Conservation (phyloP, 1,140 invertebrate genomes). For the Venustaconcha ellipsiformis region DNA sequence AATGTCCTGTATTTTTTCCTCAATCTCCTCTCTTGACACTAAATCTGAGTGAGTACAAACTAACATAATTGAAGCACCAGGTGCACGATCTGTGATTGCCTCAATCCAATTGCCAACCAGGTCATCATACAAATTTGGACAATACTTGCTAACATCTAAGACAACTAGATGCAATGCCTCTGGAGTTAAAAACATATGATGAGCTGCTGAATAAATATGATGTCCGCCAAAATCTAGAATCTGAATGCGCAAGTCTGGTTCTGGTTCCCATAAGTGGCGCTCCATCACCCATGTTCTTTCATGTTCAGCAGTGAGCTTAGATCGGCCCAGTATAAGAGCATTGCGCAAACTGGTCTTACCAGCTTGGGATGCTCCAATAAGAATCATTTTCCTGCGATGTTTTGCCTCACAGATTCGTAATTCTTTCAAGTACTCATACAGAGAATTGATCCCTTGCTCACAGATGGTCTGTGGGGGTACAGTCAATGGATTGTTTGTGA, state of each 20-base stretch:
- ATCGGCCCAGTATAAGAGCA: slow-evolving; percentile 56
- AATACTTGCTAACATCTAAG: slow-evolving; percentile 62
- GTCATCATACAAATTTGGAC: slow-evolving; percentile 41
- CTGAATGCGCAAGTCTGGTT: slow-evolving; percentile 58
- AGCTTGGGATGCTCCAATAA: slow-evolving; percentile 60
- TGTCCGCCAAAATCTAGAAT: slow-evolving; percentile 68
- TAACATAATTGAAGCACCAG: slow-evolving; percentile 49
- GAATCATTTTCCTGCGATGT: slow-evolving; percentile 60
- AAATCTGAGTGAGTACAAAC: slow-evolving; percentile 62
- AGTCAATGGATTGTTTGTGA: slow-evolving; percentile 55
- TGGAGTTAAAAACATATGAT: slow-evolving; percentile 67
- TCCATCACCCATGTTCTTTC: slow-evolving; percentile 65
- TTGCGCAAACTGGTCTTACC: slow-evolving; percentile 63
- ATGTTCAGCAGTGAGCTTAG: slow-evolving; percentile 53
- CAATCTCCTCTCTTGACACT: slow-evolving; percentile 47
- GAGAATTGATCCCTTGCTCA: slow-evolving; percentile 47
- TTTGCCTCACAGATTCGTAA: slow-evolving; percentile 54
- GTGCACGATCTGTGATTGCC: slow-evolving; percentile 59
- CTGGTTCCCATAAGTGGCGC: slow-evolving; percentile 59
- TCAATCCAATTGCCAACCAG: slow-evolving; percentile 63
- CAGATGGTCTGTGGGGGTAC: slow-evolving; percentile 63
- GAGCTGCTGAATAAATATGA: slow-evolving; percentile 64
- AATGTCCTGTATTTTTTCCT: slow-evolving; percentile 45
- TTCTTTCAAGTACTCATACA: slow-evolving; percentile 53
- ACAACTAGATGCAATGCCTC: slow-evolving; percentile 68